Conservation (phyloP, 2,888 invertebrate species). For the Nephrocerus scutellatus region DNA sequence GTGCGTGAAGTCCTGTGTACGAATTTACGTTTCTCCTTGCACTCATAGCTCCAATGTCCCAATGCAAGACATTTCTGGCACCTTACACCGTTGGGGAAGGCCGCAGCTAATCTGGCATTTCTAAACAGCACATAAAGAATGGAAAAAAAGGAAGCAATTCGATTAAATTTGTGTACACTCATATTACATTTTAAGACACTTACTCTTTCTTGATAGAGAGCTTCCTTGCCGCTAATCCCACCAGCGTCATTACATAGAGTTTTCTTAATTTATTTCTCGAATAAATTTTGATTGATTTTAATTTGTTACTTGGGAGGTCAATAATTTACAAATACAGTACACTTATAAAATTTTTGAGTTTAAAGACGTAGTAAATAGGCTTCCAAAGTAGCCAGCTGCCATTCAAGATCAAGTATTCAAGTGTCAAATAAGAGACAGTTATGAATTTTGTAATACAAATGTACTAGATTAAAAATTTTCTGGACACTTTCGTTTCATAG, state of each 20-base stretch:
- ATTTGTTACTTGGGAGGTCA: no score
- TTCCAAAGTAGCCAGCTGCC: no score
- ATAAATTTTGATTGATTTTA: constrained; percentile 27
- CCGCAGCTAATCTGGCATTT: constrained; percentile 56
- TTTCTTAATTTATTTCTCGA: constrained; percentile 26
- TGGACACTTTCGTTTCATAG: no score
- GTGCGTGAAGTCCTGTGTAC: constrained; percentile 78
- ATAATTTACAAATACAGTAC: no score
- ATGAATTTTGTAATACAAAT: no score
- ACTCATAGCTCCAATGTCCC: constrained; percentile 94
- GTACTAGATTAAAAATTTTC: no score
- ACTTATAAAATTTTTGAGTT: no score
- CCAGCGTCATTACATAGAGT: constrained; percentile 38
- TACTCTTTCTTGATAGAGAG: constrained; percentile 43
- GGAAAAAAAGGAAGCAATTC: background rate
- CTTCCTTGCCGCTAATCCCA: constrained; percentile 42
- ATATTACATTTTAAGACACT: constrained; percentile 3
- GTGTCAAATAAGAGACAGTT: no score
- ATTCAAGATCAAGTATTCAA: no score
- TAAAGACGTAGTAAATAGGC: no score
- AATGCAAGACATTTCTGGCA: constrained; percentile 90
- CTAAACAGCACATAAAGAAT: constrained; percentile 36
- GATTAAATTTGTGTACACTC: background rate
- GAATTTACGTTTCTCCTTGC: constrained; percentile 77
- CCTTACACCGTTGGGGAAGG: constrained; percentile 68